Evolutionary conservation across 1,140 invertebrate genomes (phyloP).

Genomic region (Calephelis virginiensis): DNA sequence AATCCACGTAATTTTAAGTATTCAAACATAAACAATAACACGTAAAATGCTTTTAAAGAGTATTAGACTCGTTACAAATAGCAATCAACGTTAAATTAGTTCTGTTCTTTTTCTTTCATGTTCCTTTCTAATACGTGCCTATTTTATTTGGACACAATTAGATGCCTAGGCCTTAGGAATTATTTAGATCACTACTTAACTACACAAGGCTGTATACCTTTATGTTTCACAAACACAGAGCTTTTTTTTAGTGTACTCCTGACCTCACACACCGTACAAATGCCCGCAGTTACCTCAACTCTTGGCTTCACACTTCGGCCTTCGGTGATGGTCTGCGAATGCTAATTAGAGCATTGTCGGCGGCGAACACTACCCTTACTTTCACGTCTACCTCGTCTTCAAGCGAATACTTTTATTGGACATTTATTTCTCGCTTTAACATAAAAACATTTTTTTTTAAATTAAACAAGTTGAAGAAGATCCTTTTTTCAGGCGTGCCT

Average conservation of each 20-base stretch:
- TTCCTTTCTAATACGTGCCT: constrained; percentile 68
- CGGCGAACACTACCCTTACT: constrained; percentile 61
- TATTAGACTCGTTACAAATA: constrained; percentile 71
- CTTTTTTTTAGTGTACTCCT: constrained; percentile 77
- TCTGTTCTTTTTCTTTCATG: constrained; percentile 63
- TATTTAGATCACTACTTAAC: constrained; percentile 75
- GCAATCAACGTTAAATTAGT: constrained; percentile 71
- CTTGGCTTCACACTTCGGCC: constrained; percentile 75
- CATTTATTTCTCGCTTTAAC: not conserved
- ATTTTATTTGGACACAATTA: constrained; percentile 73
- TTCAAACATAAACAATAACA: constrained; percentile 24
- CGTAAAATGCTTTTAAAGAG: constrained; percentile 61
- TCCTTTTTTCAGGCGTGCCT: too few species aligned
- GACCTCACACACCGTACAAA: constrained; percentile 75
- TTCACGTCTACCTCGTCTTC: constrained; percentile 55
- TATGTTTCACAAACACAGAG: constrained; percentile 75
- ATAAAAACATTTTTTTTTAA: too few species aligned
- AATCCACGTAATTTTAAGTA: constrained; percentile 25
- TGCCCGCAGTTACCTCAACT: constrained; percentile 77
- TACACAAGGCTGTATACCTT: constrained; percentile 73
- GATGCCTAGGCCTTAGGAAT: constrained; percentile 75
- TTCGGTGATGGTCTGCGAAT: constrained; percentile 65
- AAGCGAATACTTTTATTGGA: constrained; percentile 63
- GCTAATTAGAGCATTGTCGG: constrained; percentile 56
- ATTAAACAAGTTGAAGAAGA: too few species aligned